A percentile compares a stretch with the other conserved stretches of the same genome.
Conservation (phyloP, 2,797 vertebrate genomes). For the Antennarius maculatus region DNA sequence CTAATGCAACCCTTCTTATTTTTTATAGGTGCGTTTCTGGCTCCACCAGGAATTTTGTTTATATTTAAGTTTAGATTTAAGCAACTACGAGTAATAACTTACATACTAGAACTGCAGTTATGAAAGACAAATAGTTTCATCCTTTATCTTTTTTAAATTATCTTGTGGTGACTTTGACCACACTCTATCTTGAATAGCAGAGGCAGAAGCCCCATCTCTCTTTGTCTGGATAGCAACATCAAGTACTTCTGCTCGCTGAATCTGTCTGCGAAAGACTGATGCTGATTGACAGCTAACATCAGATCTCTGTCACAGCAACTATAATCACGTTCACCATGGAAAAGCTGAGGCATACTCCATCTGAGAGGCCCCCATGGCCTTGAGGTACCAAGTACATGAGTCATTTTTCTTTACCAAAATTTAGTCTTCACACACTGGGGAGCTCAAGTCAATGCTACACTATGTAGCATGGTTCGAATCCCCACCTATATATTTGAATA, state of each 20-base stretch:
- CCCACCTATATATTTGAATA: no score
- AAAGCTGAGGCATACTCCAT: slow-evolving; percentile 32
- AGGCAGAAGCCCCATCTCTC: slow-evolving; percentile 23
- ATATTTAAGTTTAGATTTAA: no score
- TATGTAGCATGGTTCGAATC: neutral
- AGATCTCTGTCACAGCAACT: slow-evolving; percentile 65
- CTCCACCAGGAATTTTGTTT: no score
- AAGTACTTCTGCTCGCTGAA: slow-evolving; percentile 31
- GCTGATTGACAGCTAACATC: slow-evolving; percentile 77
- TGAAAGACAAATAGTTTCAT: slow-evolving; percentile 1
- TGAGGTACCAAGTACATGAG: slow-evolving; percentile 27
- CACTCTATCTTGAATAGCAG: slow-evolving; percentile 2
- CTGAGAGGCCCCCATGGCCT: slow-evolving; percentile 49
- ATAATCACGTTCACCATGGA: slow-evolving; percentile 64
- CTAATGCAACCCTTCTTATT: no score
- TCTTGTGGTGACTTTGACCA: slow-evolving; percentile 33
- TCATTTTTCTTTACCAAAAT: slow-evolving; percentile 6
- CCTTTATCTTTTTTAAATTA: slow-evolving; percentile 14
- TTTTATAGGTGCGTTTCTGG: no score
- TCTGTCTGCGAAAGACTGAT: slow-evolving; percentile 59
- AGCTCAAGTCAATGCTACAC: neutral
- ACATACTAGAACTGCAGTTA: neutral
- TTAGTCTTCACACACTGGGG: slow-evolving; percentile 9
- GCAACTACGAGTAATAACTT: neutral
- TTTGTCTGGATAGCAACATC: slow-evolving; percentile 29